Conservation (phyloP, 30 jellyfish, hydroid and myxozoan genomes). For the Mastigias papua region DNA sequence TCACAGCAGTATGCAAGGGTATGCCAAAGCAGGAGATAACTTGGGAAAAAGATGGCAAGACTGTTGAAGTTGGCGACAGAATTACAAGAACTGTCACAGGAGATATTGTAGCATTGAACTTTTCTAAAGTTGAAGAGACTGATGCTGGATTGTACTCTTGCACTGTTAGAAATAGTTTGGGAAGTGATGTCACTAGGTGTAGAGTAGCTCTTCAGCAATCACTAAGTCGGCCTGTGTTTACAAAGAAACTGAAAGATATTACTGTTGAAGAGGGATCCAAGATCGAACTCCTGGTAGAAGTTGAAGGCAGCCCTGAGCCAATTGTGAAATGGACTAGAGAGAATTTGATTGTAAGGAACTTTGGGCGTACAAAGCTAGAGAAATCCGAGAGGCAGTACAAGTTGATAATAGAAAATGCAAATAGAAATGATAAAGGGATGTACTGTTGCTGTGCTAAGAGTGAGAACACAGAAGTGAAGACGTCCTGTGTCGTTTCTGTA, state of each 20-base stretch:
- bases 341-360: conserved; percentile 32
- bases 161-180: conserved; percentile 55
- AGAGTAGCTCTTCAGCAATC: conserved; percentile 17
- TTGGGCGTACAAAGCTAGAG: conserved; percentile 60
- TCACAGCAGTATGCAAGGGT: conserved; percentile 73
- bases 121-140: conserved; percentile 15
- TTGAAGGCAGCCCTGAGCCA: conserved; percentile 86
- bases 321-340: conserved; percentile 78
- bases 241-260: conserved; percentile 55
- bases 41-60: conserved; percentile 82
- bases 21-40: conserved; percentile 67
- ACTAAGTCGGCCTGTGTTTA: conserved; percentile 71
- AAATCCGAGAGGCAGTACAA: conserved; percentile 29
- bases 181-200: conserved; percentile 42
- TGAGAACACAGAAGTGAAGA: conserved; percentile 68
- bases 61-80: conserved; percentile 4
- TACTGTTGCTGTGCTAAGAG: conserved; percentile 81
- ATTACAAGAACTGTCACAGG: conserved; percentile 22
- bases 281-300: conserved; percentile 60
- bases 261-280: conserved; percentile 64
- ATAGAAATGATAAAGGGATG: conserved; percentile 72
- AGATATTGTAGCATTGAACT: conserved; percentile 24
- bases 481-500: conserved; percentile 65
- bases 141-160: conserved; percentile 76
- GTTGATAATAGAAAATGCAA: conserved; percentile 49